Base-by-base conservation (phyloP, 2,888 invertebrate genomes). In the Mesopsocus fuscifrons region DNA sequence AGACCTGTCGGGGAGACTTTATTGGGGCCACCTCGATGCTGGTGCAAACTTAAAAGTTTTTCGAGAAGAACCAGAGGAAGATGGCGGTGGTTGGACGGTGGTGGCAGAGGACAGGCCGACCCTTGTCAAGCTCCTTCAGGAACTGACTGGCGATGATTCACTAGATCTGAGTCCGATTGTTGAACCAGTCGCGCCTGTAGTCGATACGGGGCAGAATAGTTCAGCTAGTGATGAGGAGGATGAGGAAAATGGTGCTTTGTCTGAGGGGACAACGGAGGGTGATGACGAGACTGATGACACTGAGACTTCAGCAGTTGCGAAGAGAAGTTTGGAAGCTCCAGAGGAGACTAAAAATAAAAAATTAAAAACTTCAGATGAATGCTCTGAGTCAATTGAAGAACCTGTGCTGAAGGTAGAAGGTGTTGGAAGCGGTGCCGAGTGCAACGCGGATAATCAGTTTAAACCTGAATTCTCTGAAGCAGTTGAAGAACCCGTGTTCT, bases 1-100 rank as follows among this genome's bases (percentile, higher is more conserved):
- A 50, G 98, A 98, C 64, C 79, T 81, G 49, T 69, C 77, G 55
- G 97, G 98, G 1, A 74, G 85, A 58, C 72, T 81, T 4, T 98
- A 98, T 61, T 98, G 97, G 94, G 75, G 81, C 54, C 87, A 94
- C 54, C 71, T 82, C 44, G 89, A 95, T 60, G 74, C 79, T 48
- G 80, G 83, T 46, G 80, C 85, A 53, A 89, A 91, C 61, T 68
- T 97, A 48, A 72, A 89, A 49, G 74, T 98, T 38, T 98, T 92
- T 61, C 78, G 83, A 56, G 97, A 97, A 62, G 92, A 97, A 57
- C 74, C 83, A 50, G 95, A 97, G 61, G 95, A 97, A 58, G 91
- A 95, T 59, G 84, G 84, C 11, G 91, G 94, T 59, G 84, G 84
- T 11, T 94, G 92, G 92, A 77, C 82, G 57, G 69, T 92, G 35